Evolutionary conservation across 1,140 invertebrate species (phyloP).

Genomic region (Myzus persicae): DNA sequence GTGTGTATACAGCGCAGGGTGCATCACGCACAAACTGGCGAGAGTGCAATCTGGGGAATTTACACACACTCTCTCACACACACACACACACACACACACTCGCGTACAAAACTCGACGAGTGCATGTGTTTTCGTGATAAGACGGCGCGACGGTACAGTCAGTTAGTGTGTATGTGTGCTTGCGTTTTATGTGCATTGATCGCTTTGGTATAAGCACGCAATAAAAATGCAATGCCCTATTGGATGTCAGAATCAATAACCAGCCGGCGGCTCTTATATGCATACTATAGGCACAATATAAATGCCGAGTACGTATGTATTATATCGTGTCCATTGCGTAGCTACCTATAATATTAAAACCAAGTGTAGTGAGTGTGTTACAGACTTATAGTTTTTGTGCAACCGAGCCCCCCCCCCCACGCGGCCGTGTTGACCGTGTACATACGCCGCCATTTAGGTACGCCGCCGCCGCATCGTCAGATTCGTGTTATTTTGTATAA

Average conservation of each 20-base stretch:
- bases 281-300: too few species aligned
- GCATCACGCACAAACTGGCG: neutral
- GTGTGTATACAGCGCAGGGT: neutral
- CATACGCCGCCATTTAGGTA: neutral
- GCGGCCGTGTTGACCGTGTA: neutral
- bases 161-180: neutral
- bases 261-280: too few species aligned
- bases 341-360: neutral
- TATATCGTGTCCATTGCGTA: neutral
- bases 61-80: too few species aligned
- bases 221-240: slow-evolving; percentile 31
- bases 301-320: too few species aligned
- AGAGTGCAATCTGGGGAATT: neutral
- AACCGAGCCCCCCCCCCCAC: too few species aligned
- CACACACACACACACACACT: neutral
- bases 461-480: neutral
- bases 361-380: neutral
- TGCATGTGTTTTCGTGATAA: neutral
- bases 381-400: neutral
- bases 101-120: neutral
- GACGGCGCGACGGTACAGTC: neutral
- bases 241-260: slow-evolving; percentile 34
- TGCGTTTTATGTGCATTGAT: slow-evolving; percentile 42
- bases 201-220: neutral
- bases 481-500: too few species aligned